Evolutionary conservation across 2,113 vertebrate species (phyloP).

Genomic region (Tylochromis polylepis): DNA sequence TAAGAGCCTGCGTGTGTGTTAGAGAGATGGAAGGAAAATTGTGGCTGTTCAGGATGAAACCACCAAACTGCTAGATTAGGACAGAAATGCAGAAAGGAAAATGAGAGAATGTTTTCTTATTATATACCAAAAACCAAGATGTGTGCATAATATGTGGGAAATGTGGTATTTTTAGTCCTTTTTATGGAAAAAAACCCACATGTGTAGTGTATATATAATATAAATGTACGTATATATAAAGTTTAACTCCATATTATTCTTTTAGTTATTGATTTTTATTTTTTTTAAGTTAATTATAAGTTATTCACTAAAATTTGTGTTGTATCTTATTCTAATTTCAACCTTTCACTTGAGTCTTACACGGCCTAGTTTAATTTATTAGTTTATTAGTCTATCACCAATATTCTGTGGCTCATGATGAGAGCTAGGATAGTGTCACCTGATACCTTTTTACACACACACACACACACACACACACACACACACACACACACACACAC

Average conservation of each 20-base stretch:
- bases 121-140: background rate
- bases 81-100: background rate
- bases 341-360: background rate
- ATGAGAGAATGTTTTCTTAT: background rate
- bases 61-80: background rate
- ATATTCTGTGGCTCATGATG: too few species aligned
- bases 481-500: too few species aligned
- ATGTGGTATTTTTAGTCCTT: background rate
- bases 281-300: background rate
- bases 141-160: background rate
- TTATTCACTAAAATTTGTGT: background rate
- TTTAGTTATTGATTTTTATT: too few species aligned
- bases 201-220: background rate
- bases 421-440: too few species aligned
- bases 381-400: too few species aligned
- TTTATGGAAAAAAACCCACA: background rate
- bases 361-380: background rate
- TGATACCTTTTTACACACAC: too few species aligned
- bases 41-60: background rate
- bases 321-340: background rate
- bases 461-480: too few species aligned
- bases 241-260: too few species aligned
- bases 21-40: background rate
- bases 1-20: background rate
- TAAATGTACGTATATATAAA: too few species aligned